Evolutionary conservation across 2,888 invertebrate species (phyloP).

Genomic region (Calameuta pallipes): DNA sequence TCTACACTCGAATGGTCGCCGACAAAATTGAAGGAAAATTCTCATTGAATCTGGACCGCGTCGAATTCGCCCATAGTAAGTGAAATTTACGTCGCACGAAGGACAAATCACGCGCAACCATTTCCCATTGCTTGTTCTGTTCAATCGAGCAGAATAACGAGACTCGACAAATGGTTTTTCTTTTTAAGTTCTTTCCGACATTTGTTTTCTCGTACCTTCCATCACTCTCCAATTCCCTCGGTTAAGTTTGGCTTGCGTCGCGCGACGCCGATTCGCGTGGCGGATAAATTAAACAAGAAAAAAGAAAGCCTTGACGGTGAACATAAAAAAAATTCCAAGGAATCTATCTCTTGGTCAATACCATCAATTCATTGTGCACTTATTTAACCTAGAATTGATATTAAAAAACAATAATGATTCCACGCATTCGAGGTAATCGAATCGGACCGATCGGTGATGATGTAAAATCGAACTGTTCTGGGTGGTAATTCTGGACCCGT

Average conservation of each 20-base stretch:
- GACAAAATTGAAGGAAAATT: neutral
- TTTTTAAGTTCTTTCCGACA: neutral
- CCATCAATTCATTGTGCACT: neutral
- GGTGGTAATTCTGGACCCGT: neutral
- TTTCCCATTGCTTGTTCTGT: conserved; percentile 12
- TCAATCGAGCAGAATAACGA: conserved; percentile 24
- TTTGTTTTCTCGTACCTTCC: neutral
- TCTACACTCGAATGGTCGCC: neutral
- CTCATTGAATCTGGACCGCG: neutral
- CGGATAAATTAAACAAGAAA: neutral
- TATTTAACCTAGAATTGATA: neutral
- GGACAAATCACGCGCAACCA: conserved; percentile 1
- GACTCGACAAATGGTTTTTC: neutral
- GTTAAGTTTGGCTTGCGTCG: neutral
- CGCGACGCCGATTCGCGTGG: neutral
- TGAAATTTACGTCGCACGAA: conserved; percentile 2
- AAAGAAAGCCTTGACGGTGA: neutral
- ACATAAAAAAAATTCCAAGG: neutral
- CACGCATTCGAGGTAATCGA: neutral
- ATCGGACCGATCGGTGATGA: neutral
- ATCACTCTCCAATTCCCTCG: neutral
- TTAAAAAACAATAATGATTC: neutral
- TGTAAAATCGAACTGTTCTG: neutral
- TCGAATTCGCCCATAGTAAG: neutral
- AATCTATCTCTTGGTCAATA: neutral